Percentiles rank a stretch among this genome's conserved stretches.
Evolutionary conservation across 1,140 invertebrate genomes (phyloP).

Genomic region (Lanistes nyassanus): DNA sequence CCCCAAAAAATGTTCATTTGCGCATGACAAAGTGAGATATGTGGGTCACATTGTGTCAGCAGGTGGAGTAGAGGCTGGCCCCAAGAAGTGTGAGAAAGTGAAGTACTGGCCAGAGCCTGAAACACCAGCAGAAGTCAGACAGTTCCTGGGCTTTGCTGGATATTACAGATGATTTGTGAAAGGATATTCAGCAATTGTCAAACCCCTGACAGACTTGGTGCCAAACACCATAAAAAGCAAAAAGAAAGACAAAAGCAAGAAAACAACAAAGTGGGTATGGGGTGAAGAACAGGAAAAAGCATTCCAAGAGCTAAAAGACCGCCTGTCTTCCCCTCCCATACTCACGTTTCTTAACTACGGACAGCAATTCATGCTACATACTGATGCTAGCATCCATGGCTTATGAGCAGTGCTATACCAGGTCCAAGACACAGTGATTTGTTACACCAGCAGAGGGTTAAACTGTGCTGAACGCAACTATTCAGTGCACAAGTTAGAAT

Average conservation of each 20-base stretch:
- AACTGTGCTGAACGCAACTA: slow-evolving; percentile 30
- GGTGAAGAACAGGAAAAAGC: slow-evolving; percentile 29
- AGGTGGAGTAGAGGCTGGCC: slow-evolving; percentile 44
- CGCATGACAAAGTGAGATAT: slow-evolving; percentile 42
- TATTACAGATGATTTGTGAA: slow-evolving; percentile 65
- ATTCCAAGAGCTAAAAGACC: slow-evolving; percentile 38
- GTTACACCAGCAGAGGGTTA: slow-evolving; percentile 34
- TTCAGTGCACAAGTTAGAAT: slow-evolving; percentile 33
- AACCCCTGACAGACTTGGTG: slow-evolving; percentile 40
- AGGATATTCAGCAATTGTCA: slow-evolving; percentile 45
- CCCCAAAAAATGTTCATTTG: slow-evolving; percentile 59
- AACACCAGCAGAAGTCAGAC: slow-evolving; percentile 46
- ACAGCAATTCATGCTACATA: slow-evolving; percentile 41
- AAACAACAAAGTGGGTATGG: slow-evolving; percentile 25
- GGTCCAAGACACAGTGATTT: slow-evolving; percentile 31
- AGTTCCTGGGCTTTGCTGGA: slow-evolving; percentile 67
- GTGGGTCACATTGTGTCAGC: slow-evolving; percentile 42
- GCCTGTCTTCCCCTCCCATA: slow-evolving; percentile 30
- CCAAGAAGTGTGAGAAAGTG: slow-evolving; percentile 49
- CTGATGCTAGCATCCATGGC: slow-evolving; percentile 38
- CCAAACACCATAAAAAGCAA: slow-evolving; percentile 8
- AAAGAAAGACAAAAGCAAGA: neutral
- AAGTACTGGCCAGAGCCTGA: slow-evolving; percentile 48
- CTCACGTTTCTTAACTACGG: slow-evolving; percentile 33
- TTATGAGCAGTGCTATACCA: slow-evolving; percentile 54